phyloP scores from a whole-genome alignment of 2,113 vertebrate species.

The Spilogale gracilis region DNA sequence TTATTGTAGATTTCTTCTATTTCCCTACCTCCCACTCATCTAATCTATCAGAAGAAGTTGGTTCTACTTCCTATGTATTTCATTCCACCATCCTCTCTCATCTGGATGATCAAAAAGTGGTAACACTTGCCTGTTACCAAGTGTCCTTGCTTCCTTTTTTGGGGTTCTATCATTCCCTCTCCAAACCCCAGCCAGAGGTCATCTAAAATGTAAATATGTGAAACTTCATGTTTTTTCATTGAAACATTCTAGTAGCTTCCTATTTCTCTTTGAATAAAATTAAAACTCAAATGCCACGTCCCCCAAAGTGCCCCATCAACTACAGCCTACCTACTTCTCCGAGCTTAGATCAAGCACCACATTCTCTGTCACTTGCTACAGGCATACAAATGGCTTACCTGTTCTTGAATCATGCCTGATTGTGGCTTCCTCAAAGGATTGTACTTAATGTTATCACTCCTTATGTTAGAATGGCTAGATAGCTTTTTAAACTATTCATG shows the following conservation, averaged over 20 bases:
- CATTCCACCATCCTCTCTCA: neutral
- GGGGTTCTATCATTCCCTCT: neutral
- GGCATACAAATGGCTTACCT: neutral
- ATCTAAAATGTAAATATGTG: neutral
- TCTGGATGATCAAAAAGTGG: neutral
- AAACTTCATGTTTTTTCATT: neutral
- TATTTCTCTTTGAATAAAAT: neutral
- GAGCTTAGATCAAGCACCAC: neutral
- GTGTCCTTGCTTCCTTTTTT: neutral
- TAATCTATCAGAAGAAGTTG: neutral
- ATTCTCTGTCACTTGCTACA: neutral
- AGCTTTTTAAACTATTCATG: neutral
- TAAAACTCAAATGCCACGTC: neutral
- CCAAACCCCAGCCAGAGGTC: neutral
- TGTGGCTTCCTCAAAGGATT: neutral
- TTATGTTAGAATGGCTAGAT: neutral
- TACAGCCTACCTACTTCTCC: accelerated
- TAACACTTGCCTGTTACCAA: too few relatives aligned
- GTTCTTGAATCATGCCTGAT: neutral
- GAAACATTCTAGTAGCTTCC: neutral
- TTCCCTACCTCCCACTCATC: neutral
- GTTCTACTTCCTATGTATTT: neutral
- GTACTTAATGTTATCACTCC: neutral
- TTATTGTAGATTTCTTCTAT: neutral
- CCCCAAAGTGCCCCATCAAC: neutral